A percentile compares a stretch with the other conserved stretches of the same genome.
Evolutionary conservation across 2,888 invertebrate species (phyloP).

Genomic region (Heteromyza rotundicornis): DNA sequence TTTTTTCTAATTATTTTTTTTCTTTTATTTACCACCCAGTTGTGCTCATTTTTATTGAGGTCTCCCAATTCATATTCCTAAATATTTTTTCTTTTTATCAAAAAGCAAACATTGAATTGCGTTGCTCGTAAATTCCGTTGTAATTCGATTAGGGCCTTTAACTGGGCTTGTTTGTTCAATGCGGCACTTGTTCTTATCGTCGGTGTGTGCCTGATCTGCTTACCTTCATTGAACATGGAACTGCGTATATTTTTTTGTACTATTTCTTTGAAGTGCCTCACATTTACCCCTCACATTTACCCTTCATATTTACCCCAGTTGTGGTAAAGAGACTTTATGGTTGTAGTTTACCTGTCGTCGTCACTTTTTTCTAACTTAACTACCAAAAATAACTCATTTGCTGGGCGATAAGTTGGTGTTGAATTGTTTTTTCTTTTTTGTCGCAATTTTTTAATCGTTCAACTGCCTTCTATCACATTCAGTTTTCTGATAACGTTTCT

Average conservation of each 20-base stretch:
- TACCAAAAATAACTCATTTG: no score
- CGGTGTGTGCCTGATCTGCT: no score
- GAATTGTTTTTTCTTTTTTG: no score
- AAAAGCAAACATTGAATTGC: background rate
- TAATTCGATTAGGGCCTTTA: background rate
- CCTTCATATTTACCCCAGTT: background rate
- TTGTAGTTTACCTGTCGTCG: background rate
- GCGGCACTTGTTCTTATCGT: background rate
- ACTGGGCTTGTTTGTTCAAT: background rate
- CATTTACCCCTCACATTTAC: no score
- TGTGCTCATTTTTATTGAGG: background rate
- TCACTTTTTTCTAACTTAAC: no score
- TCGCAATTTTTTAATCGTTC: no score
- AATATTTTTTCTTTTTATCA: background rate
- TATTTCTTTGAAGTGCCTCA: background rate
- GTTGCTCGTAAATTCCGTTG: background rate
- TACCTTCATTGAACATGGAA: no score
- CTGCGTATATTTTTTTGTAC: no score
- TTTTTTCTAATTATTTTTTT: background rate
- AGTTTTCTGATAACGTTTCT: no score
- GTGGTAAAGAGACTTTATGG: no score
- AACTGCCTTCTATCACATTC: no score
- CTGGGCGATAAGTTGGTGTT: no score
- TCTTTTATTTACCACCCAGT: background rate
- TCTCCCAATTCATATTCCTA: background rate